Percentiles rank a stretch among this genome's conserved stretches.
phyloP scores from a whole-genome alignment of 1,140 invertebrate genomes.

The Belonocnema kinseyi region DNA sequence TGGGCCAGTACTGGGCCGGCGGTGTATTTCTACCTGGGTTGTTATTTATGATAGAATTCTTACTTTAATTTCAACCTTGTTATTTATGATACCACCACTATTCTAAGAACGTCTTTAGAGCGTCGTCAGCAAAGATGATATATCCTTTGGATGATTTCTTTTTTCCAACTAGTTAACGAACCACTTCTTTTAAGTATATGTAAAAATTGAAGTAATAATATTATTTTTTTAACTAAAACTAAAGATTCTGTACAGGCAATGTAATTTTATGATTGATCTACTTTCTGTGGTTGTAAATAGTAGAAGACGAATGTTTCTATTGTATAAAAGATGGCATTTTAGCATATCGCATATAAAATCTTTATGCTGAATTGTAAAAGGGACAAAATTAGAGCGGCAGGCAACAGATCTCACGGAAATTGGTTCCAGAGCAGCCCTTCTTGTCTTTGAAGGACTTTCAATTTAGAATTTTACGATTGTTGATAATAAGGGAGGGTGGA shows the following conservation, averaged over 20 bases:
- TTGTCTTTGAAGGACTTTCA: conserved; percentile 67
- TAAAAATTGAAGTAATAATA: neutral
- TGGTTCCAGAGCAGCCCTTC: conserved; percentile 49
- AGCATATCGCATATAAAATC: neutral
- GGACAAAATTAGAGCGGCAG: conserved; percentile 34
- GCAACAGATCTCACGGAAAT: conserved; percentile 46
- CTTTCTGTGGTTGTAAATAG: neutral
- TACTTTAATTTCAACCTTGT: no score
- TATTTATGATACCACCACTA: no score
- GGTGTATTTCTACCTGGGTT: no score
- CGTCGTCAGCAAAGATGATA: no score
- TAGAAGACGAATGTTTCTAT: neutral
- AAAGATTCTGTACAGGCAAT: neutral
- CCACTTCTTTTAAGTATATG: no score
- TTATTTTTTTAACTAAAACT: neutral
- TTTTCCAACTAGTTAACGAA: no score
- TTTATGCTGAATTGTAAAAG: neutral
- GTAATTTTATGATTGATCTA: neutral
- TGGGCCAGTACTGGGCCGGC: no score
- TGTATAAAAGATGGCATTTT: neutral
- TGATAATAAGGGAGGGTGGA: conserved; percentile 72
- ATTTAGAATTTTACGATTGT: conserved; percentile 76
- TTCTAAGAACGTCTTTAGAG: no score
- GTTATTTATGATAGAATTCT: no score
- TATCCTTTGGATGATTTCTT: no score